Evolutionary conservation across 1,140 invertebrate genomes (phyloP).

Genomic region (Macrobrachium nipponense): DNA sequence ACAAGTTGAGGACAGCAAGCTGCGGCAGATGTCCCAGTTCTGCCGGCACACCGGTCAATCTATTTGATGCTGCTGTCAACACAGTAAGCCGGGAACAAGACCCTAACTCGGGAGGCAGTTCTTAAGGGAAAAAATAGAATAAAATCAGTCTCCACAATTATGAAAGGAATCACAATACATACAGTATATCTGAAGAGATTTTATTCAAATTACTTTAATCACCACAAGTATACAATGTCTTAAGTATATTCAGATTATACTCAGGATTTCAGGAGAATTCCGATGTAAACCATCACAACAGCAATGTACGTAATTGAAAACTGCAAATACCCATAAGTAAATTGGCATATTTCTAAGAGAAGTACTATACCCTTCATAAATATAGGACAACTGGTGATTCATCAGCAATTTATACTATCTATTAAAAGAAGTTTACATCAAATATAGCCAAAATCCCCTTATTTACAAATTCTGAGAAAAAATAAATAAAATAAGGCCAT

Average conservation of each 20-base stretch:
- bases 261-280: background rate
- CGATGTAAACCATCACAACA: slow-evolving; percentile 32
- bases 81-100: slow-evolving; percentile 87
- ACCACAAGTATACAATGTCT: too few species aligned
- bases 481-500: too few species aligned
- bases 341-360: too few species aligned
- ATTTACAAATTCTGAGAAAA: too few species aligned
- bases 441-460: too few species aligned
- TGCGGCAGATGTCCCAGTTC: slow-evolving; percentile 89
- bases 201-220: too few species aligned
- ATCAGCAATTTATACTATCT: too few species aligned
- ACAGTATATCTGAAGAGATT: too few species aligned
- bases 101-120: slow-evolving; percentile 78
- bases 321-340: background rate
- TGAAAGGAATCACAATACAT: too few species aligned
- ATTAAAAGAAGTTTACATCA: too few species aligned
- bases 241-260: slow-evolving; percentile 13
- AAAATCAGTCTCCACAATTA: slow-evolving; percentile 22
- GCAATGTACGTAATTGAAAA: slow-evolving; percentile 18
- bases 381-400: too few species aligned
- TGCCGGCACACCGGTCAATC: slow-evolving; percentile 82
- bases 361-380: too few species aligned
- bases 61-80: slow-evolving; percentile 87
- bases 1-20: slow-evolving; percentile 90
- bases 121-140: background rate